Conservation (phyloP, 2,888 invertebrate species). For the Microctonus brassicae region DNA sequence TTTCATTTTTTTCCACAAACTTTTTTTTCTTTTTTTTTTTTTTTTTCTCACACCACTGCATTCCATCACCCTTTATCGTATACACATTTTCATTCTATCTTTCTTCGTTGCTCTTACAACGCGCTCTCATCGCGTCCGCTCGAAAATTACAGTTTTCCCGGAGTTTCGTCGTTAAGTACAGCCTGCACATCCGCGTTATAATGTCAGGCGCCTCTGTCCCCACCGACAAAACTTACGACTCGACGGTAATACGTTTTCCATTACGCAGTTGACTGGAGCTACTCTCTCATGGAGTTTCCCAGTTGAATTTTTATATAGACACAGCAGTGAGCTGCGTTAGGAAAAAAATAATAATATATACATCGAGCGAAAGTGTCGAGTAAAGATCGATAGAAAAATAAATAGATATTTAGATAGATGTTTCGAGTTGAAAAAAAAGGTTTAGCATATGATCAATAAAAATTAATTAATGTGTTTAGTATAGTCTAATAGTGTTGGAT, state of each 20-base stretch:
- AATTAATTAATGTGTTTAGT: no score
- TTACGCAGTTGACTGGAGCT: conserved; percentile 56
- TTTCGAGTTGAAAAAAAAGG: no score
- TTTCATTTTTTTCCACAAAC: conserved; percentile 44
- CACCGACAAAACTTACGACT: conserved; percentile 60
- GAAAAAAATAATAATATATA: not conserved
- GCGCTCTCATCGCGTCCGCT: conserved; percentile 37
- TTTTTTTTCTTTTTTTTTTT: conserved; percentile 12
- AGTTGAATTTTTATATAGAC: conserved; percentile 22
- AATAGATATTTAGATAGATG: not conserved
- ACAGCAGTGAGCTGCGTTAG: not conserved
- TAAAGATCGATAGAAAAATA: not conserved
- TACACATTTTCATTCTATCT: not conserved
- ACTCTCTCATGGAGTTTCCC: conserved; percentile 39
- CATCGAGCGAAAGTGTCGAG: not conserved
- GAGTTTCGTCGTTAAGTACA: conserved; percentile 68
- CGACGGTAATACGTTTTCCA: conserved; percentile 63
- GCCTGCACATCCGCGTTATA: conserved; percentile 67
- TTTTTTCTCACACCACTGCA: conserved; percentile 1
- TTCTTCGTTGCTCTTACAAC: conserved; percentile 2
- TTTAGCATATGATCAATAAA: no score
- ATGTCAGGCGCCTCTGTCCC: conserved; percentile 54
- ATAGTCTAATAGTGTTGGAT: no score
- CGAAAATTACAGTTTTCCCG: conserved; percentile 65
- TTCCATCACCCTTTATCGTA: conserved; percentile 1